Percentiles rank a stretch among this genome's conserved stretches.
These are phyloP conservation scores for Ophion costatus DNA, from an alignment of 2,888 invertebrate species.

Conservation along the genomic window DNA sequence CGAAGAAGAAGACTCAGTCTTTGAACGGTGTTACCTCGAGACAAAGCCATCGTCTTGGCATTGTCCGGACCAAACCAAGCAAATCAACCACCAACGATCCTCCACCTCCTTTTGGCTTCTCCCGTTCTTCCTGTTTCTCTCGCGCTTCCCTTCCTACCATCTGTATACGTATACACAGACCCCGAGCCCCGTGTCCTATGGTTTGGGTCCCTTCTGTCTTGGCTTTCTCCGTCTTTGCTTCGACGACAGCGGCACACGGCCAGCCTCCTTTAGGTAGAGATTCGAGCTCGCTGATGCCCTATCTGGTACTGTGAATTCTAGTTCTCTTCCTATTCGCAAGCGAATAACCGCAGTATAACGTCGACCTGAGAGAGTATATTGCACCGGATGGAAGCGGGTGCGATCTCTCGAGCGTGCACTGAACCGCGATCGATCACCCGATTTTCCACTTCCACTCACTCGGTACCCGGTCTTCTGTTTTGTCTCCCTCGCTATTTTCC, in stretches of 20 bases:
- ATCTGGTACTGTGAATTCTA: constrained; percentile 52
- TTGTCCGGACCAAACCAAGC: constrained; percentile 80
- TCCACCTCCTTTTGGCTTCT: constrained; percentile 50
- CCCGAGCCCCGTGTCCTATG: constrained; percentile 17
- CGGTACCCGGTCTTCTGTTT: not conserved
- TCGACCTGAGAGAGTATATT: constrained; percentile 41
- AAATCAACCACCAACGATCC: constrained; percentile 78
- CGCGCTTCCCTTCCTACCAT: constrained; percentile 36
- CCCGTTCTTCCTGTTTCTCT: constrained; percentile 48
- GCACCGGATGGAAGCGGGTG: constrained; percentile 36
- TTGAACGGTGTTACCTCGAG: constrained; percentile 79
- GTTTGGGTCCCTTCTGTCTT: constrained; percentile 28
- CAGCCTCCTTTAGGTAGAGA: constrained; percentile 52
- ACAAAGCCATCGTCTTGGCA: constrained; percentile 80
- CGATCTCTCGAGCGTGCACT: constrained; percentile 42
- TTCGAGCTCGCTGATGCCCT: constrained; percentile 20
- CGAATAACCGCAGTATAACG: constrained; percentile 50
- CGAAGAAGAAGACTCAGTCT: constrained; percentile 68
- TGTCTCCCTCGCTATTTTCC: not conserved
- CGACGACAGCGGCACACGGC: constrained; percentile 50
- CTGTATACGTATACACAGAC: constrained; percentile 4
- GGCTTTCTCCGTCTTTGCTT: constrained; percentile 58
- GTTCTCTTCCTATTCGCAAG: constrained; percentile 35
- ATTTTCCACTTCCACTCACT: constrained; percentile 38
- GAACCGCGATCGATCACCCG: constrained; percentile 55